phyloP scores from a whole-genome alignment of 2,113 vertebrate genomes.

The Glaucidium brasilianum region DNA sequence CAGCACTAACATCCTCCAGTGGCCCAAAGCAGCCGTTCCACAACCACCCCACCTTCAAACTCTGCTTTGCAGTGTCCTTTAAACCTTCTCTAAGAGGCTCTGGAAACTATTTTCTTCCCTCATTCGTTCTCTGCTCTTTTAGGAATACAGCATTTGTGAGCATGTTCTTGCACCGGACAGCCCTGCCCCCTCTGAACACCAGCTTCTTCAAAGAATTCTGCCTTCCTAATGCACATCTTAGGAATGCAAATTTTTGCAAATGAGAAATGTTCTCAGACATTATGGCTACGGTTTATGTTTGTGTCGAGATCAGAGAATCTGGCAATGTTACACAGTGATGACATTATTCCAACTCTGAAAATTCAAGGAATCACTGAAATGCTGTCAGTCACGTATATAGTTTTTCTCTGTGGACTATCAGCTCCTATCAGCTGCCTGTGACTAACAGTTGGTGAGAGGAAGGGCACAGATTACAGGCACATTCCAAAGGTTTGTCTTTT shows the following conservation, averaged over 20 bases:
- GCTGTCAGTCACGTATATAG: background rate
- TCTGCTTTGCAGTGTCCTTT: background rate
- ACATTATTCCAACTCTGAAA: background rate
- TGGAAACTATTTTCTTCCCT: background rate
- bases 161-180: background rate
- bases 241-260: constrained; percentile 54
- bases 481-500: background rate
- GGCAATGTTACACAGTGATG: background rate
- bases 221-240: constrained; percentile 11
- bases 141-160: background rate
- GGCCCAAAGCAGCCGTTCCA: background rate
- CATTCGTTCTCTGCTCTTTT: background rate
- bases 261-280: constrained; percentile 5
- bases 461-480: background rate
- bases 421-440: background rate
- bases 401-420: background rate
- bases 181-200: background rate
- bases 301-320: constrained; percentile 38
- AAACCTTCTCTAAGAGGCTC: background rate
- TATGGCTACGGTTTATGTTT: constrained; percentile 24
- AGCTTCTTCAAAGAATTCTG: background rate
- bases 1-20: background rate
- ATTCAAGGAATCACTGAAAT: background rate
- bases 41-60: background rate
- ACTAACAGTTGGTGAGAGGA: background rate